phyloP scores from a whole-genome alignment of 2,888 invertebrate genomes.

The Lochmaea capreae region DNA sequence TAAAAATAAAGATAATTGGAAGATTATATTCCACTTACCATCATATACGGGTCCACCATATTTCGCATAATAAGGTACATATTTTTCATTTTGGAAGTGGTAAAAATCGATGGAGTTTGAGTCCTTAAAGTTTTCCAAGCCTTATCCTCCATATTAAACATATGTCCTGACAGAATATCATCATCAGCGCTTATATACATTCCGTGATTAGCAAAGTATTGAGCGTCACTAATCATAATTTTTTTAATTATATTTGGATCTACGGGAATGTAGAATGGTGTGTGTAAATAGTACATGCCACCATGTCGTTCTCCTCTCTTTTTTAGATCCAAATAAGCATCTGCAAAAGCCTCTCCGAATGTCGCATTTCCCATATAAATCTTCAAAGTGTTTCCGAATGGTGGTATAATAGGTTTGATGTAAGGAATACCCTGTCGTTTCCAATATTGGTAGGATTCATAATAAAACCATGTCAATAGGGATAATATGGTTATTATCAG shows the following conservation, averaged over 20 bases:
- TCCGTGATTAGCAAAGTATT: constrained; percentile 52
- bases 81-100: constrained; percentile 61
- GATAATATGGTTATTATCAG: constrained; percentile 8
- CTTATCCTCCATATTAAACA: constrained; percentile 63
- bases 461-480: constrained; percentile 65
- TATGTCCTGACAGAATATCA: constrained; percentile 64
- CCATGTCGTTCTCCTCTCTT: constrained; percentile 50
- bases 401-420: constrained; percentile 47
- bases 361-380: constrained; percentile 41
- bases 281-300: constrained; percentile 63
- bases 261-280: constrained; percentile 53
- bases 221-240: constrained; percentile 71
- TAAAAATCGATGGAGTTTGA: constrained; percentile 53
- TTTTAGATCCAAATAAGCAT: constrained; percentile 48
- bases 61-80: constrained; percentile 55
- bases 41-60: constrained; percentile 36
- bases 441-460: constrained; percentile 67
- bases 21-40: constrained; percentile 4
- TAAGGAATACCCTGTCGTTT: constrained; percentile 45
- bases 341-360: constrained; percentile 47
- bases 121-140: constrained; percentile 62
- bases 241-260: constrained; percentile 58
- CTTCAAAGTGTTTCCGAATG: constrained; percentile 50
- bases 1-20: no score
- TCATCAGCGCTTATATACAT: constrained; percentile 44